These are phyloP conservation scores for Pseudomyrmex pallidus DNA, from an alignment of 1,140 invertebrate genomes.

Conservation along the genomic window DNA sequence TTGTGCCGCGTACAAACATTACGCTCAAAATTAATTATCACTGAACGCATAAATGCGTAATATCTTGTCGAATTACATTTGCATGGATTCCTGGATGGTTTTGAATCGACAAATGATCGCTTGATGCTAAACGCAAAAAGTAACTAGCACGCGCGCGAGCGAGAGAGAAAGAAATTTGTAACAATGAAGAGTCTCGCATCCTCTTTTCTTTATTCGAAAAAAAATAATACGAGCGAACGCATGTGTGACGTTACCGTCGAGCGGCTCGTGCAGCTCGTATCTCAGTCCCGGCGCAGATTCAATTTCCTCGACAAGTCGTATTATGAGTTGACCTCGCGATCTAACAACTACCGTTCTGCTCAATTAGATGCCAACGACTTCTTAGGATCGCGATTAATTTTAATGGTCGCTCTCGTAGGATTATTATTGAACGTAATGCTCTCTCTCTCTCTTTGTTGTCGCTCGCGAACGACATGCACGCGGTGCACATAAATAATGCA, in stretches of 20 bases:
- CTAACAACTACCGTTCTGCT: conserved; percentile 40
- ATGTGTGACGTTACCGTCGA: not conserved
- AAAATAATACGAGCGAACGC: not conserved
- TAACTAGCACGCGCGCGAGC: not conserved
- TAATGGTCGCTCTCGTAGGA: conserved; percentile 27
- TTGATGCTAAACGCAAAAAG: not conserved
- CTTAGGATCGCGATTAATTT: conserved; percentile 55
- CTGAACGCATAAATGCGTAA: conserved; percentile 36
- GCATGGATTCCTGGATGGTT: not conserved
- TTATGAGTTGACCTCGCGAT: conserved; percentile 42
- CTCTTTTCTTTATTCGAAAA: not conserved
- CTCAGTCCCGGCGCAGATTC: conserved; percentile 37
- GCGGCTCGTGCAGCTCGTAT: not conserved
- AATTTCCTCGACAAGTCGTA: conserved; percentile 55
- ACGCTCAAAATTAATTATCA: conserved; percentile 61
- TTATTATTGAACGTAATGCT: conserved; percentile 28
- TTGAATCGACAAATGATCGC: conserved; percentile 16
- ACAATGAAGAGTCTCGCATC: not conserved
- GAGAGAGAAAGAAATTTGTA: no score
- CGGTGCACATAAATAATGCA: not conserved
- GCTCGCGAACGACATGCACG: not conserved
- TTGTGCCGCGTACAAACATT: conserved; percentile 32
- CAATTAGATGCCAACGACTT: conserved; percentile 59
- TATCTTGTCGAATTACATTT: conserved; percentile 42
- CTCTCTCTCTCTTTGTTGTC: not conserved